Base-by-base conservation (phyloP, 2,888 invertebrate genomes). In the Drosophila parthenogenetica region DNA sequence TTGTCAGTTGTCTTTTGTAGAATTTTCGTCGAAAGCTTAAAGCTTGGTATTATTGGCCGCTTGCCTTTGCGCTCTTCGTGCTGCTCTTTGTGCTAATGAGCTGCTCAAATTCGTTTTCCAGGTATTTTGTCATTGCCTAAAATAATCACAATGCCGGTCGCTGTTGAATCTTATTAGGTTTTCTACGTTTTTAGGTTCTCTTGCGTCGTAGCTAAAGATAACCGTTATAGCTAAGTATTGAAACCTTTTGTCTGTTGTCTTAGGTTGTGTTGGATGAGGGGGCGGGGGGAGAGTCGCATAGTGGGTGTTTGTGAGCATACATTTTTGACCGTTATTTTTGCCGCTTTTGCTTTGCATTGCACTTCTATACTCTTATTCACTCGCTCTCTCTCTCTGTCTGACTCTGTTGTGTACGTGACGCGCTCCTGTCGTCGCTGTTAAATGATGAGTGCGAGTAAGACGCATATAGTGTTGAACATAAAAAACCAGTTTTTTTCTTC, bases 311-410 rank as follows among this genome's bases (percentile, higher is more conserved):
- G 62, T 53, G 40, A 57, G 61, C 64, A 59, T 65, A 51, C 46
- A 53, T 55, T 62, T 82, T 81, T 70, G 87, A 85, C 87, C 86
- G 85, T 85, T 87, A 85, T 85, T 81, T 83, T 85, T 81, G 67
- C 64, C 70, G 65, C 64, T 66, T 65, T 61, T 67, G 68, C 42
- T 49, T 78, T 54, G 45, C 66, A 59, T 53, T 80, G 74, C 69
- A 73, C 55, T 71, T 73, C 69, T 60, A 22, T 32, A 3, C 40
- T 42, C 17, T 32, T 22, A 19, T 62, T 63, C 29, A 19, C 64
- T 63, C 46, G 22, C 62, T 69, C 64, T 65, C 62, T 69, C 64
- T 65, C 57, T 49, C 42, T 42, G 25, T 17, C 32, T 45, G 59
- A 32, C 55, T 58, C 68, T 50, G 46, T 65, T 49, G 19, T 37